These are phyloP conservation scores for Danio jaintianensis DNA, from an alignment of 2,797 vertebrate genomes.

Conservation along the genomic window DNA sequence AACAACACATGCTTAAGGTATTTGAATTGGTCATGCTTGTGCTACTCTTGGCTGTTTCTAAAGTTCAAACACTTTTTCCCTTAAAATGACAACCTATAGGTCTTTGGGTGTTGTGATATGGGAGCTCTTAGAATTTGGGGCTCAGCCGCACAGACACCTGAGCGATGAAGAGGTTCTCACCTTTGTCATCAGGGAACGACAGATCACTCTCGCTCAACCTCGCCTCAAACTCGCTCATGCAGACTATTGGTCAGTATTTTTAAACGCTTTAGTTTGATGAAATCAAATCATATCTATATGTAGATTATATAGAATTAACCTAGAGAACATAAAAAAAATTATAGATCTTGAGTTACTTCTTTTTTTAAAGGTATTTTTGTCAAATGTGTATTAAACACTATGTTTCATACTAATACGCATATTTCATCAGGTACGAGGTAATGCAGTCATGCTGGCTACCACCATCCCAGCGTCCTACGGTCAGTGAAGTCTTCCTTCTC, in stretches of 20 bases:
- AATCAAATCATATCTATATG: background rate
- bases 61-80: background rate
- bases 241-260: slow-evolving; percentile 88
- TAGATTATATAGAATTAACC: background rate
- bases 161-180: slow-evolving; percentile 92
- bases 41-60: background rate
- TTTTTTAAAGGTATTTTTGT: slow-evolving; percentile 3
- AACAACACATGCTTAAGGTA: no score
- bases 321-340: background rate
- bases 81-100: slow-evolving; percentile 73
- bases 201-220: slow-evolving; percentile 91
- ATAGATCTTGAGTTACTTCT: slow-evolving; percentile 2
- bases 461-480: slow-evolving; percentile 86
- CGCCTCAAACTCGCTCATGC: slow-evolving; percentile 90
- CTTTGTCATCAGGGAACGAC: slow-evolving; percentile 91
- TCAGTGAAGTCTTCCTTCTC: slow-evolving; percentile 90
- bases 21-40: background rate
- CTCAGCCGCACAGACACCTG: slow-evolving; percentile 91
- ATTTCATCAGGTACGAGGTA: slow-evolving; percentile 87
- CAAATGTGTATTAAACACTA: background rate
- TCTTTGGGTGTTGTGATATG: slow-evolving; percentile 93
- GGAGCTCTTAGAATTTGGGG: slow-evolving; percentile 94
- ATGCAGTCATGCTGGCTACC: slow-evolving; percentile 94
- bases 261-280: background rate
- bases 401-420: slow-evolving; percentile 14